Evolutionary conservation across 2,113 vertebrate species (phyloP).

Genomic region (Hiodon alosoides): DNA sequence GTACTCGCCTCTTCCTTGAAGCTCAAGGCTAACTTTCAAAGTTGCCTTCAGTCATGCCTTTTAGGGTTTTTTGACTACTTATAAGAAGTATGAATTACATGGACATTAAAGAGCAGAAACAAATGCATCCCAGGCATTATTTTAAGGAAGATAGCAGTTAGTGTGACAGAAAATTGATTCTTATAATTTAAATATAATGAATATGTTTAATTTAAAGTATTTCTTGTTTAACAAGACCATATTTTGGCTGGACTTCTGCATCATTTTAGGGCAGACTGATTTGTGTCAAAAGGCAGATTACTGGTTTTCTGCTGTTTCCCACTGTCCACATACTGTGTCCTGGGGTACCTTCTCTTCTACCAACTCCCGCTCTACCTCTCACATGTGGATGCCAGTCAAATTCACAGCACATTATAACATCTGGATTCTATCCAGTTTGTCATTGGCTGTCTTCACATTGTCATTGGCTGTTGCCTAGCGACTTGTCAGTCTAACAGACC

Average conservation of each 20-base stretch:
- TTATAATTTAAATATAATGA: conserved; percentile 93
- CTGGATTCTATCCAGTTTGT: conserved; percentile 74
- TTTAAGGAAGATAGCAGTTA: conserved; percentile 82
- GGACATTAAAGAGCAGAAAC: conserved; percentile 72
- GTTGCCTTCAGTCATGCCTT: conserved; percentile 82
- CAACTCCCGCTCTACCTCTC: conserved; percentile 46
- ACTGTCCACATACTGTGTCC: conserved; percentile 37
- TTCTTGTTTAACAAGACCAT: conserved; percentile 45
- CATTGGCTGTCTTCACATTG: conserved; percentile 61
- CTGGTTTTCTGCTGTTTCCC: no score
- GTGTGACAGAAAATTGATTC: conserved; percentile 95
- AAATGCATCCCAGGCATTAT: conserved; percentile 78
- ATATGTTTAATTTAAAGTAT: conserved; percentile 84
- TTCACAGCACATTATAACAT: conserved; percentile 68
- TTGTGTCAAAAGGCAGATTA: conserved; percentile 16
- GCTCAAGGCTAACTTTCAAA: conserved; percentile 31
- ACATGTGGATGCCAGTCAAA: conserved; percentile 57
- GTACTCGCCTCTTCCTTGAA: not conserved
- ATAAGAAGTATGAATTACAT: conserved; percentile 67
- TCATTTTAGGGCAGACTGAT: conserved; percentile 34
- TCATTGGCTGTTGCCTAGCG: conserved; percentile 89
- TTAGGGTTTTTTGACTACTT: conserved; percentile 69
- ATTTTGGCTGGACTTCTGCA: conserved; percentile 44
- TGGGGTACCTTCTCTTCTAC: conserved; percentile 41
- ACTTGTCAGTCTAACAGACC: conserved; percentile 77